Evolutionary conservation across 2,888 invertebrate species (phyloP), one percentile per base, ranked within the genome.

Genomic region (Drosophila cognata): DNA sequence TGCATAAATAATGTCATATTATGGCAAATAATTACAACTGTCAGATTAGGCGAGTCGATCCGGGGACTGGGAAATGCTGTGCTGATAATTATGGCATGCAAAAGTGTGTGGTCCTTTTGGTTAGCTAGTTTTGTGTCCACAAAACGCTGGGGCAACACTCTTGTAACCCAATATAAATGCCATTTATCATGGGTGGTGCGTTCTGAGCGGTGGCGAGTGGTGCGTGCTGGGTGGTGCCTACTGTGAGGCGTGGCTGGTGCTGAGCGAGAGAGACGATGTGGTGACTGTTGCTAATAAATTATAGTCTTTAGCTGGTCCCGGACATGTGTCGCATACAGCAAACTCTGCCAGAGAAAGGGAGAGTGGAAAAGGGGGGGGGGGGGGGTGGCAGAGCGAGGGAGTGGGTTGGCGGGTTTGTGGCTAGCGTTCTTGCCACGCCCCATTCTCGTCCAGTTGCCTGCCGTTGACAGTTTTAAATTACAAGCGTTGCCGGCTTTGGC

Each of bases 391-490:
- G 13, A 4, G 41, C n/a, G 10, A 2, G 31, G 21, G 35, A 48
- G 36, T 28, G 10, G 35, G 53, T 11, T 7, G 50, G 21, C 25
- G 3, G 43, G 21, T 1, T 21, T 46, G 21, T 25, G n/a, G 51
- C 8, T 21, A n/a, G 43, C 33, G 18, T 36, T 25, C 25, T 41
- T 29, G 57, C 4, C 11, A 4, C 60, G 57, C 60, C 60, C 60
- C 53, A 68, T 21, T 48, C 38, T 51, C 35, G 68, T 41, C 57
- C 50, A 43, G 43, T 53, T 46, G 70, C 59, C 79, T 89, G 84
- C 21, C 81, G 91, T 53, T 90, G 89, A 90, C 89, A 90, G 89
- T 90, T 90, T 90, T 79, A 91, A 90, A 86, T 90, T 90, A 88
- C 91, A 79, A 87, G 80, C 74, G 81, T 71, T 82, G 79, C 78